Evolutionary conservation across 2,888 invertebrate genomes (phyloP).

Genomic region (Thysanoteuthis rhombus): DNA sequence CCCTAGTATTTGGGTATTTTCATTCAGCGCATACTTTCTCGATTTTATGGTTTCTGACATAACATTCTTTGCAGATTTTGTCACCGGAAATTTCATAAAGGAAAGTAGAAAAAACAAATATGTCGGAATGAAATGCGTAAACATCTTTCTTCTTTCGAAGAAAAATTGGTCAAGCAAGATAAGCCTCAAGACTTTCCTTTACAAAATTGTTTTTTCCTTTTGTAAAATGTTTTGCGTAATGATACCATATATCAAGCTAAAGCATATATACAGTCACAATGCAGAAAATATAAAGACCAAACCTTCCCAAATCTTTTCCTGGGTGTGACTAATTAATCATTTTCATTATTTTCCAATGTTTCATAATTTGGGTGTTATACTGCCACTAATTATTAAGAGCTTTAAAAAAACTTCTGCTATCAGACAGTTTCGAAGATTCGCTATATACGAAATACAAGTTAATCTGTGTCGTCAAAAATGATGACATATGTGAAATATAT

Average conservation of each 20-base stretch:
- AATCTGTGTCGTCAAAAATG: too few species aligned
- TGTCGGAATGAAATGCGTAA: not conserved
- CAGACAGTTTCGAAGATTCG: too few species aligned
- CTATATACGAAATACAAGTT: too few species aligned
- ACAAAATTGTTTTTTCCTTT: not conserved
- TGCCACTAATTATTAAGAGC: too few species aligned
- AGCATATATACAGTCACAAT: not conserved
- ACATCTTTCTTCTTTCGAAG: not conserved
- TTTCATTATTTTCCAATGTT: too few species aligned
- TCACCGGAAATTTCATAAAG: not conserved
- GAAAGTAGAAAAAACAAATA: not conserved
- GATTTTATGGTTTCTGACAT: not conserved
- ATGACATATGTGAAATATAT: too few species aligned
- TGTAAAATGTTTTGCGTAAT: not conserved
- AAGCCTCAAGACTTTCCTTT: not conserved
- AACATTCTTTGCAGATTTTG: not conserved
- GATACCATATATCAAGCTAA: not conserved
- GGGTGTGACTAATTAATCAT: too few species aligned
- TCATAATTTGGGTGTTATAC: too few species aligned
- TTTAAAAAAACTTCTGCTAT: too few species aligned
- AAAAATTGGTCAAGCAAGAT: not conserved
- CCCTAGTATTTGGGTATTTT: not conserved
- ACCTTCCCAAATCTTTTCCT: too few species aligned
- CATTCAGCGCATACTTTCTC: not conserved
- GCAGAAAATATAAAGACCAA: too few species aligned